Evolutionary conservation across 2,888 invertebrate species (phyloP), one percentile per base, ranked within the genome.

Genomic region (Drosophila maculinotata): DNA sequence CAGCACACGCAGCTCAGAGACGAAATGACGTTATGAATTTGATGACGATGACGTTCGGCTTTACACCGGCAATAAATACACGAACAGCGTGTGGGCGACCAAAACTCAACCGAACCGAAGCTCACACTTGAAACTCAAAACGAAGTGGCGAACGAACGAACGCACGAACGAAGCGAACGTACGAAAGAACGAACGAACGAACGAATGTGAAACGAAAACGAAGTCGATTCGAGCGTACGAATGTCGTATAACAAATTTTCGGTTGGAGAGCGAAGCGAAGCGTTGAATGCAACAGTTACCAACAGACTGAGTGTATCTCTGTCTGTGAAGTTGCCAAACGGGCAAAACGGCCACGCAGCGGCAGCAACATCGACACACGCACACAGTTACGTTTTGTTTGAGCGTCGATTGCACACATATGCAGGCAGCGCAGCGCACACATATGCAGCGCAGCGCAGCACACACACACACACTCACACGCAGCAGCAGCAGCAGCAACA

Each of bases 251-350:
- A n/a, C 15, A 31, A 6, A 14, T 49, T 36, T 63, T 66, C 67
- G 60, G 73, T 53, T 67, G 66, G 75, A 68, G 80, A 83, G 90
- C 89, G 89, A 85, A 89, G 2, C 90, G 89, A 91, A 82, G 79
- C 83, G 86, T 73, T 79, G 86, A 72, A 82, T 91, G 90, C 91
- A 91, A 91, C 91, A 91, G 91, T 91, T 91, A 90, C 90, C 89
- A 89, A 88, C 87, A 90, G 90, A 91, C 89, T 91, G 90, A 90
- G 65, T 78, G 65, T 79, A 41, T 84, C 76, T 81, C 73, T 88
- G 74, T 86, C 88, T 75, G 85, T 82, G 80, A 89, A 88, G 89
- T 89, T 89, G 90, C 89, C 89, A 90, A 89, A 87, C 82, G 69
- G 73, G 89, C 89, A 89, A 89, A 89, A 87, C 82, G 66, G 76